Evolutionary conservation across 2,888 invertebrate species (phyloP), one percentile per base, ranked within the genome.

Genomic region (Argyra leucocephala): DNA sequence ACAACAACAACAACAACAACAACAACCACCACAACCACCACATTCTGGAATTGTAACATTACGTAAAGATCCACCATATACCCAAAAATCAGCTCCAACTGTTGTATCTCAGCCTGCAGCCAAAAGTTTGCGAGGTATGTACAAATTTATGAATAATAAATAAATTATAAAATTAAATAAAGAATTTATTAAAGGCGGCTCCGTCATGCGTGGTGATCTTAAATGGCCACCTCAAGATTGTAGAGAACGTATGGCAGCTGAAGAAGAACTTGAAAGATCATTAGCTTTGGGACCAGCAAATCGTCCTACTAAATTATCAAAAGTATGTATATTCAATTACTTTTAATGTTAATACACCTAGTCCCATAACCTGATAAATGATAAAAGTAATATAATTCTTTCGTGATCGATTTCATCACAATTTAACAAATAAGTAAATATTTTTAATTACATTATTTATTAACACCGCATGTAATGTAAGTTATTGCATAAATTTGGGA

Each of bases 211-310:
- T 74, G 92, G 92, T 72, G 92, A 93, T 80, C 84, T 88, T 78
- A 92, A 92, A 79, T 93, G 92, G 92, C 93, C 92, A 73, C 93
- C 92, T 71, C 87, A 86, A 76, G 82, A 84, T 71, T 88, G 89
- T 74, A 89, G 86, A 79, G 86, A 85, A 71, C 88, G 88, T 68
- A 84, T 88, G 66, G 88, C 82, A 64, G 87, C 86, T 57, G 91
- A 91, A 76, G 88, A 90, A 75, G 85, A 84, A 71, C 87, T 88
- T 64, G 83, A 88, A 73, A 76, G 86, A 73, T 85, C 85, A 71
- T 80, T 91, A 72, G 89, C 90, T 36, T 86, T 84, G 77, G 90
- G 90, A 23, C 90, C 90, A 24, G 88, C 86, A 61, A 85, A 84
- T 79, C 84, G 89, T 76, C 91, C 91, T 67, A 84, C 87, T 75